Evolutionary conservation across 2,888 invertebrate genomes (phyloP), one percentile per base, ranked within the genome.

Genomic region (Diarsia brunnea): DNA sequence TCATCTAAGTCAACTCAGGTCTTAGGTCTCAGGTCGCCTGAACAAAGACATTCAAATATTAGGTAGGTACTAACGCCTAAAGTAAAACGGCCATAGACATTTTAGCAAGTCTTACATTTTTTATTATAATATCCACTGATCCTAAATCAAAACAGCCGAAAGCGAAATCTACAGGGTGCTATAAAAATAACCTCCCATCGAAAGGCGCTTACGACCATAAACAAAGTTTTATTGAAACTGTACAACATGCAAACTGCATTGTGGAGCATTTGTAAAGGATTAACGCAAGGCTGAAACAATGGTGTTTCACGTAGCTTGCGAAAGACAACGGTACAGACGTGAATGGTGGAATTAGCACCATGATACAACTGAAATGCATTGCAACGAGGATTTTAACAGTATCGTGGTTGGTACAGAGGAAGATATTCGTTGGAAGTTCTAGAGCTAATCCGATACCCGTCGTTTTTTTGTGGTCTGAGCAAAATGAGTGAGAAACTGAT

Each of bases 221-320:
- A 27, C 16, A 64, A 69, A 67, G 63, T 67, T 73, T 69, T 75
- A 87, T 84, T 83, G 82, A 66, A 90, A 90, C 89, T 86, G 89
- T 88, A 88, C 87, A 90, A 88, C 86, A 89, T 87, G 90, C 90
- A 89, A 91, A 91, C 49, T 63, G 81, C 65, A 88, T 87, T 88
- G 84, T 88, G 76, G 75, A 88, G 84, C 87, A 89, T 89, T 90
- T 87, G 91, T 84, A 75, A 87, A 85, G 90, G 91, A 90, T 90
- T 90, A 90, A 82, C 82, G 80, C 87, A 86, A 87, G 85, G 84
- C 80, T 87, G 79, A 76, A 72, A 79, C 83, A 76, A 90, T 84
- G 83, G 84, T 78, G 43, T 89, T 87, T 84, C 69, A 58, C 76
- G 89, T 84, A 86, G 84, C 85, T 89, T 89, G 88, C 88, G 77